Evolutionary conservation across 2,797 vertebrate genomes (phyloP), one percentile per base, ranked within the genome.

Genomic region (Macropodus opercularis): DNA sequence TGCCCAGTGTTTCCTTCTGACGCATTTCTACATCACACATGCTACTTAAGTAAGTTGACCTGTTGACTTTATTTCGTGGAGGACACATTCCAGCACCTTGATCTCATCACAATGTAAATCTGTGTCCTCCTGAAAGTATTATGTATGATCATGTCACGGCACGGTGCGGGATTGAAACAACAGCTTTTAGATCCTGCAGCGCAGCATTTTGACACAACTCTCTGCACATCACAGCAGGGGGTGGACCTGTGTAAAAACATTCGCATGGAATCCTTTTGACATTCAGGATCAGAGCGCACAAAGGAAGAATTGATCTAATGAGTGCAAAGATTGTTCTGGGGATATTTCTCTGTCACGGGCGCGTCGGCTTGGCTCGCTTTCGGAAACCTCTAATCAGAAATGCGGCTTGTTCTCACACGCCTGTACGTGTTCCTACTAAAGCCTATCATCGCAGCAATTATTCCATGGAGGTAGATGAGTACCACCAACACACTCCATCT

Each of bases 401-500:
- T 39, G 47, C 54, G 59, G 73, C 85, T 72, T 87, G 78, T 84
- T 79, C 83, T 79, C 64, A 71, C 79, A 81, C 73, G 86, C 47
- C 63, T 62, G 67, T 75, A 67, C 53, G 2, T 72, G 77, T 83
- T 81, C 65, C 56, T 56, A 60, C 75, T 52, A 69, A 90, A 85
- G 72, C 71, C 68, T 60, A 75, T 91, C 87, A 87, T 88, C 85
- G 85, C 77, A 81, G 79, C 81, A 89, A 89, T 89, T 90, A 91
- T 84, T 83, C 75, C 79, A 48, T 72, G 1, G 80, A 84, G 81
- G 73, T 48, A 70, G 72, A 81, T 48, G 57, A 77, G 69, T 63
- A 27, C 61, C 75, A 85, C 80, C 81, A 87, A 72, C 74, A 49
- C 74, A 49, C 81, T 80, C 66, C 58, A 69, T 88, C 85, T 82